Percentiles rank a stretch among this genome's conserved stretches.
These are phyloP conservation scores for Salvelinus alpinus DNA, from an alignment of 2,113 vertebrate genomes.

Conservation along the genomic window DNA sequence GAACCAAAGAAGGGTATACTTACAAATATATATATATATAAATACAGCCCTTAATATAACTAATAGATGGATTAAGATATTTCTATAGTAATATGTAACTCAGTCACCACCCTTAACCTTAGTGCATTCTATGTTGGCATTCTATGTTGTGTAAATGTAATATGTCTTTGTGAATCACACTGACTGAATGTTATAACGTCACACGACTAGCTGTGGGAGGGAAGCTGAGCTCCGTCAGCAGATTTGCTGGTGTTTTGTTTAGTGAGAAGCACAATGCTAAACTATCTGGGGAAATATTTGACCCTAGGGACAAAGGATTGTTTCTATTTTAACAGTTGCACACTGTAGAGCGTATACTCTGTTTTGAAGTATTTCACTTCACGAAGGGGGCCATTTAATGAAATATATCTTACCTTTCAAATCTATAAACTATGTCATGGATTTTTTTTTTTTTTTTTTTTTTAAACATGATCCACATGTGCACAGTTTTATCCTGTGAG, in stretches of 20 bases:
- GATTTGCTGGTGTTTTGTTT: slow-evolving; percentile 32
- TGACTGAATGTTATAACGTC: slow-evolving; percentile 56
- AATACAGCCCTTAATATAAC: slow-evolving; percentile 78
- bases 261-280: slow-evolving; percentile 62
- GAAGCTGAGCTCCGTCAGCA: slow-evolving; percentile 19
- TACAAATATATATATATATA: slow-evolving; percentile 66
- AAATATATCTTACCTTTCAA: slow-evolving; percentile 35
- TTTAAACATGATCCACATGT: slow-evolving; percentile 6
- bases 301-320: slow-evolving; percentile 47
- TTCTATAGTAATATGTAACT: slow-evolving; percentile 52
- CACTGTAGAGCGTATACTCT: background rate
- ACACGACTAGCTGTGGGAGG: slow-evolving; percentile 21
- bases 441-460: slow-evolving; percentile 10
- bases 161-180: slow-evolving; percentile 55
- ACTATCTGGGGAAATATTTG: slow-evolving; percentile 40
- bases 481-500: slow-evolving; percentile 25
- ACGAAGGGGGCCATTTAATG: slow-evolving; percentile 6
- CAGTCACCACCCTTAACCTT: slow-evolving; percentile 46
- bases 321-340: slow-evolving; percentile 46
- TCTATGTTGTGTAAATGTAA: slow-evolving; percentile 69
- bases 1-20: slow-evolving; percentile 92
- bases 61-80: slow-evolving; percentile 66
- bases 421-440: slow-evolving; percentile 44
- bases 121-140: slow-evolving; percentile 71
- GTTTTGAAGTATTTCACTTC: slow-evolving; percentile 40